Evolutionary conservation across 2,888 invertebrate species (phyloP).

Genomic region (Catocala sponsa): DNA sequence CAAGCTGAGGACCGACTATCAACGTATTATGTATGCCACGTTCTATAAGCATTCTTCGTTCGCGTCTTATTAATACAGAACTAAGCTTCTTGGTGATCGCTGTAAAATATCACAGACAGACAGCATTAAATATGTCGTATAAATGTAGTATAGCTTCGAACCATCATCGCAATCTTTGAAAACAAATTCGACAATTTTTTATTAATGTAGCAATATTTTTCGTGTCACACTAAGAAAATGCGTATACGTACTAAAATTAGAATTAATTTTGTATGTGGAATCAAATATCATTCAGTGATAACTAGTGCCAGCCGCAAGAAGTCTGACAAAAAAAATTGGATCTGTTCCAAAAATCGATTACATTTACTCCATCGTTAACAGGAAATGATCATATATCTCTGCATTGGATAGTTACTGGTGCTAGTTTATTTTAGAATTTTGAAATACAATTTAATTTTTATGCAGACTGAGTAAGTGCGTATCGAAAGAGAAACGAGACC

Average conservation of each 20-base stretch:
- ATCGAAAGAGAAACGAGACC: conserved; percentile 44
- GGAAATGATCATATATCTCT: conserved; percentile 73
- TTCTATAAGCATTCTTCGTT: neutral
- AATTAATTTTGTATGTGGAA: conserved; percentile 77
- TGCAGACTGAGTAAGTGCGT: conserved; percentile 29
- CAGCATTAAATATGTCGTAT: too few relatives aligned
- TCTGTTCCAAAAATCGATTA: conserved; percentile 82
- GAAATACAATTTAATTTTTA: conserved; percentile 51
- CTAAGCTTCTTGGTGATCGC: too few relatives aligned
- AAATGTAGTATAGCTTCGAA: conserved; percentile 1
- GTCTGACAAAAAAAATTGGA: conserved; percentile 75
- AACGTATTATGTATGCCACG: conserved; percentile 21
- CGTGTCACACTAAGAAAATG: conserved; percentile 51
- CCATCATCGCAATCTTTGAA: conserved; percentile 25
- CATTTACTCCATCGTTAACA: conserved; percentile 77
- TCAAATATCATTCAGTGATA: conserved; percentile 80
- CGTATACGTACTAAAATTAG: conserved; percentile 76
- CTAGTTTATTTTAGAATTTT: conserved; percentile 55
- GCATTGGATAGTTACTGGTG: conserved; percentile 54
- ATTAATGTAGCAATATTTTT: conserved; percentile 42
- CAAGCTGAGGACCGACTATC: conserved; percentile 9
- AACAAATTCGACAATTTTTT: conserved; percentile 31
- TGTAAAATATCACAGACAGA: too few relatives aligned
- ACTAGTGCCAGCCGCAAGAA: conserved; percentile 76
- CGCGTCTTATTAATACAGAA: conserved; percentile 2